Evolutionary conservation across 2,113 vertebrate genomes (phyloP).

Genomic region (Urocitellus parryii): DNA sequence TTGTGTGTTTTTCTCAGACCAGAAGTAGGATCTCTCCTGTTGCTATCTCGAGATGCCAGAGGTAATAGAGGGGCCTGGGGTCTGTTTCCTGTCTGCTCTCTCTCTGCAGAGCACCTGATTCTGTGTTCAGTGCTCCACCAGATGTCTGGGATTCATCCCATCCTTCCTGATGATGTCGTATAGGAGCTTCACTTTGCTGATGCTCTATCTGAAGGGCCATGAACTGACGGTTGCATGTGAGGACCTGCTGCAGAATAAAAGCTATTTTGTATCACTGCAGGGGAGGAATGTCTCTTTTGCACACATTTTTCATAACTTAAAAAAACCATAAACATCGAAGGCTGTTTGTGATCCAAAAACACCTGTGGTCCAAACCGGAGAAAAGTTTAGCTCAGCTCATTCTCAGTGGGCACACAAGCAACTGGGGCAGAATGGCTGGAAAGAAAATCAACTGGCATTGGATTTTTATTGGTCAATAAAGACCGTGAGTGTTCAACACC

Average conservation of each 20-base stretch:
- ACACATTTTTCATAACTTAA: not conserved
- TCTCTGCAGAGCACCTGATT: not conserved
- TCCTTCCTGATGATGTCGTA: not conserved
- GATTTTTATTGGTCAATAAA: not conserved
- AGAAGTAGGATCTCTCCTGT: not conserved
- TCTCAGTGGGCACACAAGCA: not conserved
- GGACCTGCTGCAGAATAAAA: not conserved
- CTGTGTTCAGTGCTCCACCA: not conserved
- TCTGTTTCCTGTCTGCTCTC: not conserved
- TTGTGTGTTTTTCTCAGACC: not conserved
- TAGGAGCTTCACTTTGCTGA: not conserved
- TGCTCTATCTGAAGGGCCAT: not conserved
- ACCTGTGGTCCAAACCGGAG: not conserved
- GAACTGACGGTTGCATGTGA: not conserved
- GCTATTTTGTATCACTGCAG: not conserved
- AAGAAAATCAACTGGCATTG: not conserved
- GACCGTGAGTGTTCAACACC: not conserved
- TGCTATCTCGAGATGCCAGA: not conserved
- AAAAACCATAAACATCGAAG: not conserved
- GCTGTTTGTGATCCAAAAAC: not conserved
- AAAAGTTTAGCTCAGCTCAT: not conserved
- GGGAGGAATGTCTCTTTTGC: rapidly evolving
- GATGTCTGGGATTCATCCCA: not conserved
- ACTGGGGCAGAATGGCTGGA: not conserved
- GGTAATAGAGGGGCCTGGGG: too few relatives aligned